Evolutionary conservation across 2,113 vertebrate genomes (phyloP).

Genomic region (Panurus biarmicus): DNA sequence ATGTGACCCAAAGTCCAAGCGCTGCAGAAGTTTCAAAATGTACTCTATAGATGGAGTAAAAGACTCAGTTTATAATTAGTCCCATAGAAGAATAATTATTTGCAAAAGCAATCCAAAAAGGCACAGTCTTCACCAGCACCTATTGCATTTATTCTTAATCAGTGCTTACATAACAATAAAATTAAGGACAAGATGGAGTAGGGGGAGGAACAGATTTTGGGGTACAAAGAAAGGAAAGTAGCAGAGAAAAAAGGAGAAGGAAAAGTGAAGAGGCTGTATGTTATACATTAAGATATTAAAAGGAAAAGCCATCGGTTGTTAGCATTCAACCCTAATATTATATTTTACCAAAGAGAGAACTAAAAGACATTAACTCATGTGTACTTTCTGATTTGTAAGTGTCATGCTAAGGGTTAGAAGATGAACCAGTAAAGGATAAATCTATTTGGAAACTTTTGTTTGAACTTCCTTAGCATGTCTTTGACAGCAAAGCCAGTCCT

Average conservation of each 20-base stretch:
- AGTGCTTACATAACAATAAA: background rate
- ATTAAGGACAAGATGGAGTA: background rate
- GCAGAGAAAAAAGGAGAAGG: background rate
- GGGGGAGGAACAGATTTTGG: background rate
- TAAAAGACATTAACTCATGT: conserved; percentile 9
- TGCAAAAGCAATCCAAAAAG: background rate
- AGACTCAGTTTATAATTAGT: background rate
- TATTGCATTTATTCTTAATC: background rate
- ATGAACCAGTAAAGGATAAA: conserved; percentile 49
- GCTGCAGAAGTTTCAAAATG: background rate
- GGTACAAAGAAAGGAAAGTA: background rate
- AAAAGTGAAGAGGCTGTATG: background rate
- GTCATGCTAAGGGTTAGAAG: conserved; percentile 34
- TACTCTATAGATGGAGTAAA: background rate
- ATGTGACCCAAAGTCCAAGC: background rate
- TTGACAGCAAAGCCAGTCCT: conserved; percentile 28
- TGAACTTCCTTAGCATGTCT: conserved; percentile 45
- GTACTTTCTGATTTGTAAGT: conserved; percentile 49
- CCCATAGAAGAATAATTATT: background rate
- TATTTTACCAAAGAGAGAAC: conserved; percentile 24
- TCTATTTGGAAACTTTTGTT: conserved; percentile 44
- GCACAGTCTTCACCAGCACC: background rate
- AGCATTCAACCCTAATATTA: background rate
- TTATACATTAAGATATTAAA: background rate
- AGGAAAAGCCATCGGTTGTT: background rate